Percentiles rank a stretch among this genome's conserved stretches.
These are phyloP conservation scores for Tachysurus fulvidraco DNA, from an alignment of 2,113 vertebrate genomes.

Conservation along the genomic window DNA sequence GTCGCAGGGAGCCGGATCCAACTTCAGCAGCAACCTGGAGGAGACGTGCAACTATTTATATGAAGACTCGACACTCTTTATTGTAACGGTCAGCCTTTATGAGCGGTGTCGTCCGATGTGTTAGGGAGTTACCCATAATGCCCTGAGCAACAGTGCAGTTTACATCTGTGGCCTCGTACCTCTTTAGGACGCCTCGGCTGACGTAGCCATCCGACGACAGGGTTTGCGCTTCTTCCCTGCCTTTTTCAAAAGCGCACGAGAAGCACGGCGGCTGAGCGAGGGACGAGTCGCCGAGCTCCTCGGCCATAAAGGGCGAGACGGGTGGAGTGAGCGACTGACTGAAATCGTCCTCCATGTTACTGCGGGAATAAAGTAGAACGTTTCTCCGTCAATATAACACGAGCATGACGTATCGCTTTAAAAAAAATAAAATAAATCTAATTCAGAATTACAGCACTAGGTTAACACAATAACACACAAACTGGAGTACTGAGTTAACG, in stretches of 20 bases:
- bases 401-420: too few relatives aligned
- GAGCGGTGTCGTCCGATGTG: neutral
- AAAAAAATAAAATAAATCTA: too few relatives aligned
- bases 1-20: conserved; percentile 88
- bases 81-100: neutral
- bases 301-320: conserved; percentile 75
- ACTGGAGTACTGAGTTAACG: neutral
- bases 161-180: conserved; percentile 68
- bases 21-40: conserved; percentile 81
- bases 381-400: neutral
- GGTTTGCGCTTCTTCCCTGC: conserved; percentile 64
- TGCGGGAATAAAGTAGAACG: conserved; percentile 1
- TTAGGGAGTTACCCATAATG: neutral
- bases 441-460: neutral
- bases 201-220: conserved; percentile 82
- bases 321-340: conserved; percentile 68
- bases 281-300: conserved; percentile 70
- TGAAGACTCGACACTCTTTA: neutral
- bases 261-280: conserved; percentile 75
- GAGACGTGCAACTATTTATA: neutral
- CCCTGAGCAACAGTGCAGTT: neutral
- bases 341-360: conserved; percentile 79
- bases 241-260: conserved; percentile 77
- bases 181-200: conserved; percentile 83
- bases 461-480: neutral